Base-by-base conservation (phyloP, 2,888 invertebrate genomes). In the Eustalomyia histrio region DNA sequence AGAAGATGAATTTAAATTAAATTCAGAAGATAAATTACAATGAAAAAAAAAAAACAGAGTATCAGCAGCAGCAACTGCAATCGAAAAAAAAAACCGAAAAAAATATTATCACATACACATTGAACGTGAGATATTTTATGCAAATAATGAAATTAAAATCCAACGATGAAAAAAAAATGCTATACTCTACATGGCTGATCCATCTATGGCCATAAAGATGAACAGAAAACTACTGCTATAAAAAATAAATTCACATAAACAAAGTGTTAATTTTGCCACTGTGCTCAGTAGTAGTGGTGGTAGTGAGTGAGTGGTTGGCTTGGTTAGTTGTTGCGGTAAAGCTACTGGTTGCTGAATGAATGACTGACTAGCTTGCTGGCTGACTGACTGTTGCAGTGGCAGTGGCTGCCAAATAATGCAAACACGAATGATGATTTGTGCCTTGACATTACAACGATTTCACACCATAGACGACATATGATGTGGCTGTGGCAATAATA, bases 391-490 rank as follows among this genome's bases (percentile, higher is more conserved):
- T n/a, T 53, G 53, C 18, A 8, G 35, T 47, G 55, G 65, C 60
- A 47, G 71, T 71, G 53, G 52, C 81, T 68, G 72, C 78, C 72
- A 72, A 78, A 72, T 72, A 78, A 35, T 53, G 60, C 21, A 53
- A 50, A 71, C 74, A 79, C 75, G 71, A 69, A 72, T 78, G 81
- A 83, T 81, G 83, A 81, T 81, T 79, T 79, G 75, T 79, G 83
- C 83, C 76, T 81, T 83, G 83, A 83, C 83, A 83, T 80, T 76
- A 79, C 83, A 81, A 78, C 76, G 69, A 83, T 83, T 83, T 83
- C 83, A 81, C 80, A 82, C 82, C 80, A 80, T 68, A 72, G 80
- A 72, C 78, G 78, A 79, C 69, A 76, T 65, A 79, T 76, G 68
- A 69, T 65, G 79, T 74, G 76, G 73, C 68, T 67, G 47, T 39